Evolutionary conservation across 2,113 vertebrate species (phyloP).

Genomic region (Corythoichthys haematopterus): DNA sequence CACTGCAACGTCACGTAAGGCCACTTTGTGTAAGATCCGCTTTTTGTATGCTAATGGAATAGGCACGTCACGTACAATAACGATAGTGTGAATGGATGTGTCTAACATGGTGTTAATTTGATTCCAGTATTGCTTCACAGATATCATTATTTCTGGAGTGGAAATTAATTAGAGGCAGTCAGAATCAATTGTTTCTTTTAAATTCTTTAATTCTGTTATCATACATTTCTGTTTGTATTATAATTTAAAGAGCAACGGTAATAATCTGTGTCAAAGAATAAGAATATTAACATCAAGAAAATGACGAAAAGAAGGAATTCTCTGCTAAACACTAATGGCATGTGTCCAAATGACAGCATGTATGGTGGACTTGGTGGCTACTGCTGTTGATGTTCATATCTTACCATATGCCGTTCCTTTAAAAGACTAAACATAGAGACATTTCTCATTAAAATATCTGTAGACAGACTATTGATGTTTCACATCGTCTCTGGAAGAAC

Average conservation of each 20-base stretch:
- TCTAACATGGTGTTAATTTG: slow-evolving; percentile 3
- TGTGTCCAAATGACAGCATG: not conserved
- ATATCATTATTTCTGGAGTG: not conserved
- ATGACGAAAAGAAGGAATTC: not conserved
- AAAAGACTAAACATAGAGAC: slow-evolving; percentile 8
- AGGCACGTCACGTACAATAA: slow-evolving; percentile 4
- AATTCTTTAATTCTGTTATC: no score
- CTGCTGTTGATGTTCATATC: not conserved
- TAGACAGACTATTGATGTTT: slow-evolving; percentile 32
- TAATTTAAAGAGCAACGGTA: no score
- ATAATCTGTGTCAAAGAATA: not conserved
- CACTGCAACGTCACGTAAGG: not conserved
- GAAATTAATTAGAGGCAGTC: no score
- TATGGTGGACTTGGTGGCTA: not conserved
- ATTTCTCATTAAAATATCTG: slow-evolving; percentile 42
- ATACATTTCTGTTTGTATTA: no score
- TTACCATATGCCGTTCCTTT: not conserved
- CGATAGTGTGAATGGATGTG: slow-evolving; percentile 7
- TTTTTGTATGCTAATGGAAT: not conserved
- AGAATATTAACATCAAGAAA: not conserved
- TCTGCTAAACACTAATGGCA: not conserved
- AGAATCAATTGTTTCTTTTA: no score
- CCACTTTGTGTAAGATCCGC: not conserved
- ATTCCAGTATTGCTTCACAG: slow-evolving; percentile 16
- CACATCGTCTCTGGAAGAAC: slow-evolving; percentile 32